Evolutionary conservation across 2,113 vertebrate genomes (phyloP), one percentile per base, ranked within the genome.

Genomic region (Notothenia coriiceps): DNA sequence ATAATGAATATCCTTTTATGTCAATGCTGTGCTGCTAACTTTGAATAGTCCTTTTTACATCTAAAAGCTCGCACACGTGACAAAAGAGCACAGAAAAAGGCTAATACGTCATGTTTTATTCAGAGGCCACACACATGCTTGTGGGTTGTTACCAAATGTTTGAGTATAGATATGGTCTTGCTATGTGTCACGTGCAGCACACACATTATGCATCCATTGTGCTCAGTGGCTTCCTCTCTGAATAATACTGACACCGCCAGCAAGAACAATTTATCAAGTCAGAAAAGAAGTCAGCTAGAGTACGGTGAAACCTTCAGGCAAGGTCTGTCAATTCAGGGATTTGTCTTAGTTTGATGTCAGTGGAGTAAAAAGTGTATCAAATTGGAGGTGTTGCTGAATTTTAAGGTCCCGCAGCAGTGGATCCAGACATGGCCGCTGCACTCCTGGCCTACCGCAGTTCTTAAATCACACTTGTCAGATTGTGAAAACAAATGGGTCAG

Each of bases 381-480:
- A 80, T 62, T 56, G 63, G 78, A 10, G 44, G 52, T 51, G 84
- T 57, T 51, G 40, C 64, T 70, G 81, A 88, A 87, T 80, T 84
- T 86, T 71, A n/a, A 67, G 83, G 59, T 85, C 76, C 44, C 0
- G 40, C 43, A 80, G 80, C 80, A 83, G 65, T 40, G 77, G 71
- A 70, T 71, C 52, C 70, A 69, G 66, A 86, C 71, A 62, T 51
- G 80, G 72, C 84, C 10, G 54, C 73, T 10, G 74, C 79, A 80
- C 78, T 81, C 57, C 25, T 62, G 77, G 76, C 80, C 86, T 22
- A 84, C 68, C 73, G 22, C 82, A 83, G 81, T 84, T 86, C 83
- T 82, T 90, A 87, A 91, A 88, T 93, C 88, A 89, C 85, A 80
- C 76, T 73, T 90, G 87, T 89, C 89, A 86, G 77, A 82, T 70